Evolutionary conservation across 1,140 invertebrate genomes (phyloP), one percentile per base, ranked within the genome.

Genomic region (Drosophila ironensis): DNA sequence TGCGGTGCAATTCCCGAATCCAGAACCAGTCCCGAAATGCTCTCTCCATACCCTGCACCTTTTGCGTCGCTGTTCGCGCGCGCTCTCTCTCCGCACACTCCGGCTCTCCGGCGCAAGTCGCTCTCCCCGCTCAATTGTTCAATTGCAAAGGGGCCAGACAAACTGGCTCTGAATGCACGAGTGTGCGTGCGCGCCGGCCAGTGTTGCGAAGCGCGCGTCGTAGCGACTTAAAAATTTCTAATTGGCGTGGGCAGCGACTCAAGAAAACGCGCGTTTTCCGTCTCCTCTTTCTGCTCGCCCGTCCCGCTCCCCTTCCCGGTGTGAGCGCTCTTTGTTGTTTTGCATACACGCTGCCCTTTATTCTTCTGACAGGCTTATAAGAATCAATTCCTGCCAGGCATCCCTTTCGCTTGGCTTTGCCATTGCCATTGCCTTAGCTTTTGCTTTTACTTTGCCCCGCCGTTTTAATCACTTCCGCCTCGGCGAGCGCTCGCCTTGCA

Each of bases 171-270:
- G 19, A 8, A 20, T 72, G 68, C 51, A 53, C 9, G 56, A 12
- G 61, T 60, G 22, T 64, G 25, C 33, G 70, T 57, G 20, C 20
- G 63, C 54, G 42, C 17, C 42, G 50, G 41, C 59, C 37, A 75
- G 56, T 69, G n/a, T n/a, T n/a, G n/a, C n/a, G n/a, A n/a, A n/a
- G n/a, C n/a, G n/a, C n/a, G n/a, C n/a, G n/a, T n/a, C n/a, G n/a
- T n/a, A n/a, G n/a, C 84, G 72, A 68, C 63, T 60, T 76, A 63
- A 63, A 61, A 66, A 84, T 54, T 78, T 84, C 80, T 74, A 86
- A 86, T 78, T 84, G 80, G 80, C 68, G 72, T 68, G 56, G 73
- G 73, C 59, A 71, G 66, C 22, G 24, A 14, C 50, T 50, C 30
- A 30, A 28, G 12, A 78, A 69, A 54, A 61, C 60, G 67, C 63